Percentiles rank a stretch among this genome's conserved stretches.
Evolutionary conservation across 2,113 vertebrate genomes (phyloP).

Genomic region (Glareola pratincola): DNA sequence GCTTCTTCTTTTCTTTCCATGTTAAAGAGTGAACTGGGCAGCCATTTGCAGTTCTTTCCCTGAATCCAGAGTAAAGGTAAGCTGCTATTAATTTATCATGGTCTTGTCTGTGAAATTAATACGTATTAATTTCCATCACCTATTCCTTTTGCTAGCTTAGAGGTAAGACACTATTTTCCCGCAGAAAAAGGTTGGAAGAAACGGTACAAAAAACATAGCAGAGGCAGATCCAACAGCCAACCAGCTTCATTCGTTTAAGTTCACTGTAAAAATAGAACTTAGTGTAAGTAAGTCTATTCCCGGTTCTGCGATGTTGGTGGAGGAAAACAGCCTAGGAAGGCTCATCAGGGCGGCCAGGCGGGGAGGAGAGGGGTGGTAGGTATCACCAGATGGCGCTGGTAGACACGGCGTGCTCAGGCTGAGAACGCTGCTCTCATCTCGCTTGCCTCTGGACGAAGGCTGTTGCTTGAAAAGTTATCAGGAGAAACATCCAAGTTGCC

Average conservation of each 20-base stretch:
- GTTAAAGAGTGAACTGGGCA: background rate
- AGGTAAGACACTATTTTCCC: background rate
- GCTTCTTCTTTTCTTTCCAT: background rate
- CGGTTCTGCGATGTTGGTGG: background rate
- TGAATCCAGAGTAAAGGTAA: background rate
- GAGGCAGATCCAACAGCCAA: background rate
- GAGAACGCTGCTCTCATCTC: fast-evolving
- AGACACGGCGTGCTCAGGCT: background rate
- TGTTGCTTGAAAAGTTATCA: background rate
- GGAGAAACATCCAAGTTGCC: background rate
- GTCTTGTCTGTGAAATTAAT: background rate
- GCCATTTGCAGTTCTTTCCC: background rate
- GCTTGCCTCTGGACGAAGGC: background rate
- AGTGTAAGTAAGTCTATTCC: background rate
- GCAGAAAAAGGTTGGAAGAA: background rate
- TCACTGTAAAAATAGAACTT: background rate
- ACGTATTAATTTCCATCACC: background rate
- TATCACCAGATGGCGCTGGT: conserved; percentile 40
- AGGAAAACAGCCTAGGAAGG: background rate
- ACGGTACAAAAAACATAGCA: background rate
- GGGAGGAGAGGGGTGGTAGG: background rate
- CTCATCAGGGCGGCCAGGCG: fast-evolving
- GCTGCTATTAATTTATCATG: background rate
- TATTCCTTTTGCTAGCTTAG: background rate
- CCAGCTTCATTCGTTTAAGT: background rate